Evolutionary conservation across 1,140 invertebrate species (phyloP).

Genomic region (Drosophila kurseongensis): DNA sequence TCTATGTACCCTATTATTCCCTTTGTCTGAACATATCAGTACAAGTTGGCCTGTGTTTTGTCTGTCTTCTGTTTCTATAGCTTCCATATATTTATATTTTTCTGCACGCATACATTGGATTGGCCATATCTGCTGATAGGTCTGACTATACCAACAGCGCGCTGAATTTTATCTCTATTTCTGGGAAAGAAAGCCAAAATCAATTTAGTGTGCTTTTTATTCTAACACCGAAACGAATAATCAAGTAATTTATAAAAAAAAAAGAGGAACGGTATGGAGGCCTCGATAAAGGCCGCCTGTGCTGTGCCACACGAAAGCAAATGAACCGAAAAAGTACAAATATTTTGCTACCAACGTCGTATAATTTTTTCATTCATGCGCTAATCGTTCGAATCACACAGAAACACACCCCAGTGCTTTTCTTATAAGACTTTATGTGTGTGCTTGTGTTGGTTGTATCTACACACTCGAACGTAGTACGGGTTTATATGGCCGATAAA

Average conservation of each 20-base stretch:
- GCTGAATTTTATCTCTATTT: conserved; percentile 53
- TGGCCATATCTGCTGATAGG: conserved; percentile 29
- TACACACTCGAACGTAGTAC: conserved; percentile 44
- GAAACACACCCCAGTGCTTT: conserved; percentile 16
- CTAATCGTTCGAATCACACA: conserved; percentile 57
- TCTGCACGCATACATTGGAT: conserved; percentile 18
- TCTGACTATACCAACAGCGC: conserved; percentile 14
- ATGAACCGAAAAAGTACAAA: conserved; percentile 24
- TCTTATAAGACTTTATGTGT: conserved; percentile 34
- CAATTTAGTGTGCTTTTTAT: conserved; percentile 47
- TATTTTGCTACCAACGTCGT: conserved; percentile 52
- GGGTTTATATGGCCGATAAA: conserved; percentile 44
- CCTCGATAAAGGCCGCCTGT: conserved; percentile 42
- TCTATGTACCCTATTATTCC: neutral
- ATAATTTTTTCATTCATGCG: conserved; percentile 80
- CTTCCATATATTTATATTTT: conserved; percentile 15
- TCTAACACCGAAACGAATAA: conserved; percentile 51
- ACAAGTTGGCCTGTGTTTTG: conserved; percentile 39
- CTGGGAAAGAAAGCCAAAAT: conserved; percentile 23
- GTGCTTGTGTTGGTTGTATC: conserved; percentile 15
- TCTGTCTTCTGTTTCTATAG: conserved; percentile 28
- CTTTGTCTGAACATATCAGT: conserved; percentile 19
- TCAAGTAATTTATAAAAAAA: conserved; percentile 49
- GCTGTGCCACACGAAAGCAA: conserved; percentile 1
- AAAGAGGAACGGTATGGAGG: conserved; percentile 13